Evolutionary conservation across 2,113 vertebrate species (phyloP), one percentile per base, ranked within the genome.

Genomic region (Sylvietta virens): DNA sequence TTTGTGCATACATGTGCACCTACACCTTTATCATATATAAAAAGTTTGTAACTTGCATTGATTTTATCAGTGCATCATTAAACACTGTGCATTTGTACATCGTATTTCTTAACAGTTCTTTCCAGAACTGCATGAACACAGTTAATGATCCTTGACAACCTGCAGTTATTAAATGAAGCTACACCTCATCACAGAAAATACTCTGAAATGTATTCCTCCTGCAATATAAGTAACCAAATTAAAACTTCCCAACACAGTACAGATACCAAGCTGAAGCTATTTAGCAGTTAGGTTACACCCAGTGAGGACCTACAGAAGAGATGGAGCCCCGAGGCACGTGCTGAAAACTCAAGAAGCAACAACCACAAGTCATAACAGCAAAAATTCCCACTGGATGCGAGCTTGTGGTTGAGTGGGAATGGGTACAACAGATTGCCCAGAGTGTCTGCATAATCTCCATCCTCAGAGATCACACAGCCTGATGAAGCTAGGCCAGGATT

Each of bases 251-350:
- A 78, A 26, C 0, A 4, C 67, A 81, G 66, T 12, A 67, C 26
- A 62, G 42, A 23, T 0, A 84, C 47, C 11, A 42, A 58, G 8
- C 9, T 62, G 51, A 39, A 82, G 39, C 47, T 81, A 77, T 39
- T 47, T 16, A 77, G 30, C 77, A 73, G 60, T 1, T 82, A n/a
- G 81, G 6, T 64, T 33, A 72, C 2, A 60, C 3, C 17, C n/a
- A 61, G 0, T 20, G 26, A 93, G 28, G 28, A 92, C 65, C 65
- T 88, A 56, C 19, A 69, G 64, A 64, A 72, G 76, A 70, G 67
- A 53, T 2, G 13, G 44, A 54, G 37, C 70, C n/a, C 48, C 0
- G 4, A 72, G 48, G 28, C 9, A 1, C 8, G 20, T 0, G 9
- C 28, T 44, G 37, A 85, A 76, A 79, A 78, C 26, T 26, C 17